These are phyloP conservation scores for Pardalotus punctatus DNA, from an alignment of 2,113 vertebrate genomes.

Conservation along the genomic window DNA sequence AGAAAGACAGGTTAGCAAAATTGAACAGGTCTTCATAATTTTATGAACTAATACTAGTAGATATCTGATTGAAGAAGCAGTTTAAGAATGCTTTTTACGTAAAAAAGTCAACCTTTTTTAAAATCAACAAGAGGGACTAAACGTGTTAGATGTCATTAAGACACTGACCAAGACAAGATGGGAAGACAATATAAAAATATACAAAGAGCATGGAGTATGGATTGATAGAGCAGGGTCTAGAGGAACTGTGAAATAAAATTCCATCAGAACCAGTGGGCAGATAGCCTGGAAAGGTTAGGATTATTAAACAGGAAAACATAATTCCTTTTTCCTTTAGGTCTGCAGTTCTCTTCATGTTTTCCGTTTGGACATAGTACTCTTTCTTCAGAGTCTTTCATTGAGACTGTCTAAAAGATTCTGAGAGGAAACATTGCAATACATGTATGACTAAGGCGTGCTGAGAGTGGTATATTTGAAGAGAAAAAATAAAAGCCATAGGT, in stretches of 20 bases:
- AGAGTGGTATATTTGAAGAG: not conserved
- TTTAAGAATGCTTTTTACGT: not conserved
- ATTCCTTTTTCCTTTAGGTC: not conserved
- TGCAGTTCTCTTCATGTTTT: not conserved
- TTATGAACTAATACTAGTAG: not conserved
- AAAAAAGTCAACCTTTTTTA: not conserved
- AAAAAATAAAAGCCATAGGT: not conserved
- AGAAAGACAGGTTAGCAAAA: not conserved
- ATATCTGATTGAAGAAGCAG: not conserved
- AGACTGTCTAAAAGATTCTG: not conserved
- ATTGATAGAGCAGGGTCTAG: not conserved
- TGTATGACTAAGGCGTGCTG: not conserved
- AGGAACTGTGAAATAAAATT: not conserved
- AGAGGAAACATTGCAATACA: not conserved
- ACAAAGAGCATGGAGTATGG: not conserved
- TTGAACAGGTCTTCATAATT: not conserved
- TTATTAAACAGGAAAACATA: not conserved
- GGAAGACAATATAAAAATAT: not conserved
- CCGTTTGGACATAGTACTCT: not conserved
- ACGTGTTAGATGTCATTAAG: not conserved
- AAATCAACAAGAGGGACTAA: not conserved
- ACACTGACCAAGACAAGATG: not conserved
- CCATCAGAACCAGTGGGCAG: not conserved
- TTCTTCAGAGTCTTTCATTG: not conserved
- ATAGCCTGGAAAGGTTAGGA: not conserved